phyloP scores from a whole-genome alignment of 2,113 vertebrate species.

The Bucco capensis region DNA sequence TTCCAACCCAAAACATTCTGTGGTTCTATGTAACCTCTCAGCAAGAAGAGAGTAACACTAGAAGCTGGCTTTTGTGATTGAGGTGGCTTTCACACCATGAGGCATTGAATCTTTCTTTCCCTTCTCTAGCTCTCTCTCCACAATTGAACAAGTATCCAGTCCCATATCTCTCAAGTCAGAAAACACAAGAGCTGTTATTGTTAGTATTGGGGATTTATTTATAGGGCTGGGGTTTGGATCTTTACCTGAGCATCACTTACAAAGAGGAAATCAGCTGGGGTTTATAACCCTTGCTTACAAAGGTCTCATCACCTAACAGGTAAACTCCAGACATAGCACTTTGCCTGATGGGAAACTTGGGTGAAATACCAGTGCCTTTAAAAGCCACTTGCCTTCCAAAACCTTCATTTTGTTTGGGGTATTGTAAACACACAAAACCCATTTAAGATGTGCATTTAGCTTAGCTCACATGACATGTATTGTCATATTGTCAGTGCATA shows the following conservation, averaged over 20 bases:
- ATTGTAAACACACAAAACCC: neutral
- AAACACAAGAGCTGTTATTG: neutral
- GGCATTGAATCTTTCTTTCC: neutral
- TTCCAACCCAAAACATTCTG: neutral
- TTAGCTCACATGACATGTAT: neutral
- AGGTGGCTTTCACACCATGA: fast-evolving
- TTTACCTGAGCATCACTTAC: neutral
- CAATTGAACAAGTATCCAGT: neutral
- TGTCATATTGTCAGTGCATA: neutral
- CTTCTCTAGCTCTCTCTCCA: neutral
- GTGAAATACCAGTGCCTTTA: neutral
- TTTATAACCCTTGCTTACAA: neutral
- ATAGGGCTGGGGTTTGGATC: neutral
- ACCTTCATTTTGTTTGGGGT: neutral
- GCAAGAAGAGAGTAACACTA: neutral
- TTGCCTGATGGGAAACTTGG: neutral
- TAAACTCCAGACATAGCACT: neutral
- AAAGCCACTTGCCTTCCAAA: neutral
- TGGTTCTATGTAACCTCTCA: neutral
- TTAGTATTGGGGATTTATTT: neutral
- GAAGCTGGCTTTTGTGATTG: neutral
- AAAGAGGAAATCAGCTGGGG: neutral
- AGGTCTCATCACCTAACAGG: neutral
- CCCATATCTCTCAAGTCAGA: fast-evolving
- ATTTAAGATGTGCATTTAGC: neutral